phyloP scores from a whole-genome alignment of 2,797 vertebrate species.

The Steatocranus sp. region DNA sequence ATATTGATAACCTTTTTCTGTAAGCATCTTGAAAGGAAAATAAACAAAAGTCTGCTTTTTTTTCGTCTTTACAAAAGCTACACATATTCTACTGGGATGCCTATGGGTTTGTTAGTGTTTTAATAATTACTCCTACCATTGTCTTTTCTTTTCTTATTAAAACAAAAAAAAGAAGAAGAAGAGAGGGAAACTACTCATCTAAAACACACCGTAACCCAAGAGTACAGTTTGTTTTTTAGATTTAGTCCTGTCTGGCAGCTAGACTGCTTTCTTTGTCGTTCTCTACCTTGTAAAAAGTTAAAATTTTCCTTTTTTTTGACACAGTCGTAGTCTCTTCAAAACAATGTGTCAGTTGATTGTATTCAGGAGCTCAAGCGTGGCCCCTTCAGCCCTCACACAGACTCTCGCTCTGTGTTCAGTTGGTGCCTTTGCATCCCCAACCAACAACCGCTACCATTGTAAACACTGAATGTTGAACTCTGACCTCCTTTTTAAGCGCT shows the following conservation, averaged over 20 bases:
- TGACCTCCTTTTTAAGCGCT: slow-evolving; percentile 5
- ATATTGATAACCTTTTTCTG: slow-evolving; percentile 76
- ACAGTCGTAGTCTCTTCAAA: slow-evolving; percentile 47
- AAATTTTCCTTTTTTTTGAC: slow-evolving; percentile 22
- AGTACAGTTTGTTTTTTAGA: slow-evolving; percentile 40
- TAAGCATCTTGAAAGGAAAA: slow-evolving; percentile 75
- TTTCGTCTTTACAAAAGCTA: slow-evolving; percentile 80
- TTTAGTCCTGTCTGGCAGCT: slow-evolving; percentile 40
- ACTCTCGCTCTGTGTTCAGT: background rate
- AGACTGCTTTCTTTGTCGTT: slow-evolving; percentile 32
- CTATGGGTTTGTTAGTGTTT: slow-evolving; percentile 81
- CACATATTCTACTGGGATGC: slow-evolving; percentile 83
- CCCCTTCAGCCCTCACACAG: slow-evolving; percentile 16
- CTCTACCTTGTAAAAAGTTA: slow-evolving; percentile 23
- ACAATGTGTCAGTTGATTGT: slow-evolving; percentile 57
- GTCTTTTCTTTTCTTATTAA: slow-evolving; percentile 62
- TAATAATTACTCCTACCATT: slow-evolving; percentile 70
- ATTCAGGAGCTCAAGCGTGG: slow-evolving; percentile 15
- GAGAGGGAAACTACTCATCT: slow-evolving; percentile 65
- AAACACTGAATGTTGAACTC: slow-evolving; percentile 64
- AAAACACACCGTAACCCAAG: slow-evolving; percentile 56
- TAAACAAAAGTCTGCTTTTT: slow-evolving; percentile 64
- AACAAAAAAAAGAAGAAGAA: slow-evolving; percentile 49
- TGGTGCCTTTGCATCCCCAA: slow-evolving; percentile 5
- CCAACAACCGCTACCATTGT: slow-evolving; percentile 53